Base-by-base conservation (phyloP, 2,113 vertebrate genomes). In the Canis aureus region DNA sequence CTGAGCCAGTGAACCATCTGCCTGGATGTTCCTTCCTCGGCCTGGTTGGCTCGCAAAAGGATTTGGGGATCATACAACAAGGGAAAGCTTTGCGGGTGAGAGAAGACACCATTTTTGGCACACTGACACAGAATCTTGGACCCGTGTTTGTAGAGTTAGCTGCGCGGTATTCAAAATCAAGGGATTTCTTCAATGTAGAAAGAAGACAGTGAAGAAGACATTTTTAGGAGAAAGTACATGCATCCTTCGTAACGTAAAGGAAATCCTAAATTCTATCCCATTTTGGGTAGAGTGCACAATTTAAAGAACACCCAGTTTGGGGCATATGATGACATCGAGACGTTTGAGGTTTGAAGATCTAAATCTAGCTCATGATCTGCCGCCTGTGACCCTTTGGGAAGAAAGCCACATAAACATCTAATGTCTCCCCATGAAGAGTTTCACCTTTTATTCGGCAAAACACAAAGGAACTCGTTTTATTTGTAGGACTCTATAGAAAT, bases 391-490 rank as follows among this genome's bases (percentile, higher is more conserved):
- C 43, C 43, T 43, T 43, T 43, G 43, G 43, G 43, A 43, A 43
- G 43, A 8, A 43, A 43, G 43, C 6, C 43, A 43, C 43, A 7
- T 43, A 43, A 43, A 7, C 43, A 43, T 43, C 43, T 43, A 43
- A 43, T 43, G 43, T 43, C 43, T 43, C 43, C 43, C 43, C 43
- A 23, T 9, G 1, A 62, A 55, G 43, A 60, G 6, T 8, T 9
- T 59, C 67, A 10, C 16, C 5, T 79, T 78, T 83, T 11, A 67
- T 88, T 73, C 49, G 80, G 25, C 51, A 57, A 66, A 55, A 29
- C 0, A 0, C 20, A 62, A 1, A 6, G 12, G 4, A 29, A 13
- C 4, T 29, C 11, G 25, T 35, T 27, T 89, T 32, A 38, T 10
- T 3, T 19, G 32, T 8, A 29, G 15, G 16, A 59, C 2, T 73